Conservation (phyloP, 2,113 vertebrate species). For the Todiramphus saurophagus region DNA sequence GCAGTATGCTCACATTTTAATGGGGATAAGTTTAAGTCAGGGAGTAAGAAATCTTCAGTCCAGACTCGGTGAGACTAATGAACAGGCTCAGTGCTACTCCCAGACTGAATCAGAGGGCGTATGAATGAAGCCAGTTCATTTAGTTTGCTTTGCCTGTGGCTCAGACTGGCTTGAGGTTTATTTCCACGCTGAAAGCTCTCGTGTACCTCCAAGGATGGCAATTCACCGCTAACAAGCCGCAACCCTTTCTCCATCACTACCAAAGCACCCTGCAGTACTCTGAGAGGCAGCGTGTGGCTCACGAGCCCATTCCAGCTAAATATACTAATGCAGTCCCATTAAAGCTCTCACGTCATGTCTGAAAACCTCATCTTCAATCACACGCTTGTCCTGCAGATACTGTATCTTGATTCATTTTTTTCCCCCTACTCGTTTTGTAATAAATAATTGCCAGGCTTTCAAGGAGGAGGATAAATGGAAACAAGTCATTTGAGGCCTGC, state of each 20-base stretch:
- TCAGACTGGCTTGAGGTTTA: neutral
- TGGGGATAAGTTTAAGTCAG: neutral
- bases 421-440: neutral
- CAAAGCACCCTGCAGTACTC: neutral
- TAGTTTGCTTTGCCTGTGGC: neutral
- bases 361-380: slow-evolving; percentile 11
- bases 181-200: neutral
- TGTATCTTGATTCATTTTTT: neutral
- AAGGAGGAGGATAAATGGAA: slow-evolving; percentile 6
- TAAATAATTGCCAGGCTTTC: slow-evolving; percentile 19
- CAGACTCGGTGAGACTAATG: neutral
- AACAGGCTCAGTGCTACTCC: neutral
- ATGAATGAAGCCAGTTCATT: neutral
- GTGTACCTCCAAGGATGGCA: neutral
- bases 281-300: neutral
- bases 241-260: neutral
- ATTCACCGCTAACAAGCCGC: neutral
- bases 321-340: neutral
- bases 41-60: neutral
- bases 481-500: neutral
- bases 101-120: neutral
- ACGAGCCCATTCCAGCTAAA: neutral
- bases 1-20: fast-evolving
- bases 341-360: neutral
- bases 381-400: neutral